Percentiles rank a stretch among this genome's conserved stretches.
Conservation (phyloP, 1,140 invertebrate genomes). For the Penaeus japonicus region DNA sequence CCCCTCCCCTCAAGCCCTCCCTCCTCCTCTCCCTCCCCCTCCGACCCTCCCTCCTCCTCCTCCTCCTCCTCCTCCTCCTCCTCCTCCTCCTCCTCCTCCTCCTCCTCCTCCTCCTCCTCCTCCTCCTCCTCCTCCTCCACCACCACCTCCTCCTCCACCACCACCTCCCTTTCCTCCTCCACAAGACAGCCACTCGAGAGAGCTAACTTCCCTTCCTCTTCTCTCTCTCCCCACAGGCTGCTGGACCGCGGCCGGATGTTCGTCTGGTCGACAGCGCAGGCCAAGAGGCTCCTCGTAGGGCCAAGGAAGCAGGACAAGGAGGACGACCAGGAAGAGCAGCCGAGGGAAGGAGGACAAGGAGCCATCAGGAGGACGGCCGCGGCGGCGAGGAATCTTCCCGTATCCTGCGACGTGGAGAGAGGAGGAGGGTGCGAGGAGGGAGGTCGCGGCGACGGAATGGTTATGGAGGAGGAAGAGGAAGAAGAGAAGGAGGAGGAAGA, state of each 20-base stretch:
- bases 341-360: background rate
- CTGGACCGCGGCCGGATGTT: constrained; percentile 91
- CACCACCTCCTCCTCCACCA: background rate
- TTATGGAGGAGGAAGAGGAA: background rate
- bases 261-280: constrained; percentile 82
- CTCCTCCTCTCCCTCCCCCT: background rate
- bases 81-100: background rate
- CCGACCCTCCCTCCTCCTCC: background rate
- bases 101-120: background rate
- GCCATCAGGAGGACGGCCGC: constrained; percentile 65
- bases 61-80: background rate
- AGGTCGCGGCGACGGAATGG: background rate
- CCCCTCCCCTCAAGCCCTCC: too few relatives aligned
- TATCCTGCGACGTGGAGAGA: constrained; percentile 78
- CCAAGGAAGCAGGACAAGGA: background rate
- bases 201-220: constrained; percentile 59
- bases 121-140: background rate
- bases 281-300: constrained; percentile 71
- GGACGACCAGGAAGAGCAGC: background rate
- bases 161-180: background rate
- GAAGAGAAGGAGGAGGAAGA: background rate
- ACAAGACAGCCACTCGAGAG: background rate
- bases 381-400: constrained; percentile 92
- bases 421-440: background rate
- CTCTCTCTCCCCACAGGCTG: constrained; percentile 69